Evolutionary conservation across 1,140 invertebrate genomes (phyloP).

Genomic region (Diorhabda carinulata): DNA sequence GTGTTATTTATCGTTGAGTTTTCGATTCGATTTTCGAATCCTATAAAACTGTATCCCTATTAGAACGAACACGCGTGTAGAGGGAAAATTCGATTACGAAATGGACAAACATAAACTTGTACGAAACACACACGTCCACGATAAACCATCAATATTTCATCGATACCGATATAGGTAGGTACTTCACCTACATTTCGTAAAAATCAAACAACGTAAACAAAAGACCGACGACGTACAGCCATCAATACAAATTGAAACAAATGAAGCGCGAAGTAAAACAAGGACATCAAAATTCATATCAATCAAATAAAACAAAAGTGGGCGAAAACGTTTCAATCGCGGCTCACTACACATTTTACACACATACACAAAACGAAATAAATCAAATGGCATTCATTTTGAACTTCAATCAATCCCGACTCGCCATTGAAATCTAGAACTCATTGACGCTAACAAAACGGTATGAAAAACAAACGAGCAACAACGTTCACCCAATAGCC

Average conservation of each 20-base stretch:
- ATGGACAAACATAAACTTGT: too few species aligned
- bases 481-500: conserved; percentile 23
- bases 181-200: not conserved
- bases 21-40: too few species aligned
- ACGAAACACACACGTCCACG: too few species aligned
- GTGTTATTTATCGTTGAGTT: too few species aligned
- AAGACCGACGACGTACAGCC: not conserved
- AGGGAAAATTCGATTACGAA: too few species aligned
- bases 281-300: conserved; percentile 21
- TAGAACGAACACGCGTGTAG: too few species aligned
- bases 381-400: conserved; percentile 21
- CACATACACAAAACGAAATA: conserved; percentile 13
- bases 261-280: conserved; percentile 22
- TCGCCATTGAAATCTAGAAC: conserved; percentile 22
- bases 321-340: conserved; percentile 14
- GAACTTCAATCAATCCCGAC: conserved; percentile 20
- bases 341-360: conserved; percentile 19
- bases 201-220: not conserved
- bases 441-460: conserved; percentile 21
- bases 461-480: conserved; percentile 21
- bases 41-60: too few species aligned
- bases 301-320: conserved; percentile 20
- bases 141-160: not conserved
- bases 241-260: conserved; percentile 20
- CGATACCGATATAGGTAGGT: not conserved